Evolutionary conservation across 2,113 vertebrate genomes (phyloP).

Genomic region (Pelobates fuscus): DNA sequence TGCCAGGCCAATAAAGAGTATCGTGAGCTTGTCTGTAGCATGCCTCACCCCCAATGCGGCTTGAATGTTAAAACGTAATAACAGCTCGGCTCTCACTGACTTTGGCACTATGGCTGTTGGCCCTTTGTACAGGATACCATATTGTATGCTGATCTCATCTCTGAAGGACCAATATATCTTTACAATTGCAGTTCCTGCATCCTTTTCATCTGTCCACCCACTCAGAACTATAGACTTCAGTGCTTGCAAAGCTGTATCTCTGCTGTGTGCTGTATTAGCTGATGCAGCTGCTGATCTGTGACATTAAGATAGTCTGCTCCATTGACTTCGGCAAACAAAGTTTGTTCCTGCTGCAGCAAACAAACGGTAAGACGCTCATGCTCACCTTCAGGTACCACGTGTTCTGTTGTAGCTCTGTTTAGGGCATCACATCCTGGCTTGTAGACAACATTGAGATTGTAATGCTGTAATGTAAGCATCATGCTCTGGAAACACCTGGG

Average conservation of each 20-base stretch:
- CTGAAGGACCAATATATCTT: no score
- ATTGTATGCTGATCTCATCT: constrained; percentile 7
- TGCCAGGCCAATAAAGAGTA: constrained; percentile 32
- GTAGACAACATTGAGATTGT: constrained; percentile 42
- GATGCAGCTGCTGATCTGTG: no score
- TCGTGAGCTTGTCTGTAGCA: no score
- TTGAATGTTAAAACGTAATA: not conserved
- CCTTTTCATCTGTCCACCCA: not conserved
- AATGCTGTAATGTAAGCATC: constrained; percentile 45
- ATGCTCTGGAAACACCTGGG: constrained; percentile 51
- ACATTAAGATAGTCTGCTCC: no score
- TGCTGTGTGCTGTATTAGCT: not conserved
- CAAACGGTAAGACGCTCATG: no score
- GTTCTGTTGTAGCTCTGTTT: constrained; percentile 10
- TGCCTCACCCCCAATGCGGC: no score
- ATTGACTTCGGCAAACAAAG: not conserved
- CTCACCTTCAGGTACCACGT: no score
- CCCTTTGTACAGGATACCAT: constrained; percentile 4
- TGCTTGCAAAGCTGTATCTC: not conserved
- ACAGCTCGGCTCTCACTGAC: not conserved
- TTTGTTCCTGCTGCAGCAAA: no score
- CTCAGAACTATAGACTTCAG: not conserved
- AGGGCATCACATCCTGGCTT: constrained; percentile 47
- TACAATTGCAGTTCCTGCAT: not conserved
- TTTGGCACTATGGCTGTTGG: not conserved